These are phyloP conservation scores for Chelonia mydas DNA, from an alignment of 2,797 vertebrate species.

Conservation along the genomic window DNA sequence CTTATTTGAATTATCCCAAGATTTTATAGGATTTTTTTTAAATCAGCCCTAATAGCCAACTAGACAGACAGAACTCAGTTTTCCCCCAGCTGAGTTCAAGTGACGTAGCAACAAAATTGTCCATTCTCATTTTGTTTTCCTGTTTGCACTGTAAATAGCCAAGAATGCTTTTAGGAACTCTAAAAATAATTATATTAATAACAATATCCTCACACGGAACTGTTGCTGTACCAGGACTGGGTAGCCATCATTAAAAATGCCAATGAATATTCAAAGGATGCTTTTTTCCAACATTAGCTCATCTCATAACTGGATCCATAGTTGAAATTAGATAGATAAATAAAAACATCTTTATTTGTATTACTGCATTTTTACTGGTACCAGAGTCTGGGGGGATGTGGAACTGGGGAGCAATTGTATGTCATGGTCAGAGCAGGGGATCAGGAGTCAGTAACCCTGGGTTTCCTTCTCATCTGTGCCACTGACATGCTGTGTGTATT, in stretches of 20 bases:
- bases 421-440: not conserved
- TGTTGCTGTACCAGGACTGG: not conserved
- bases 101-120: not conserved
- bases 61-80: not conserved
- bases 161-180: not conserved
- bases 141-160: not conserved
- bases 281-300: not conserved
- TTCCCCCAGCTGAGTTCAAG: not conserved
- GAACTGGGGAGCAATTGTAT: not conserved
- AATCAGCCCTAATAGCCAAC: not conserved
- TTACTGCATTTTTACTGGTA: not conserved
- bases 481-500: not conserved
- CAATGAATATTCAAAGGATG: not conserved
- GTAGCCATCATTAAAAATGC: not conserved
- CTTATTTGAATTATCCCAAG: not conserved
- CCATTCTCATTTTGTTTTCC: not conserved
- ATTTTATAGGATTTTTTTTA: not conserved
- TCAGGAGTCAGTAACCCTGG: not conserved
- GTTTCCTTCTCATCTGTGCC: not conserved
- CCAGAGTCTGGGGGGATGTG: not conserved
- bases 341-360: not conserved
- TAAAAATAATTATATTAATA: not conserved
- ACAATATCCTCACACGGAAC: not conserved
- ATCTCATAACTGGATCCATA: not conserved
- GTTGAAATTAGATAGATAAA: not conserved